Conservation (phyloP, 2,797 vertebrate genomes). For the Steatocranus sp. region DNA sequence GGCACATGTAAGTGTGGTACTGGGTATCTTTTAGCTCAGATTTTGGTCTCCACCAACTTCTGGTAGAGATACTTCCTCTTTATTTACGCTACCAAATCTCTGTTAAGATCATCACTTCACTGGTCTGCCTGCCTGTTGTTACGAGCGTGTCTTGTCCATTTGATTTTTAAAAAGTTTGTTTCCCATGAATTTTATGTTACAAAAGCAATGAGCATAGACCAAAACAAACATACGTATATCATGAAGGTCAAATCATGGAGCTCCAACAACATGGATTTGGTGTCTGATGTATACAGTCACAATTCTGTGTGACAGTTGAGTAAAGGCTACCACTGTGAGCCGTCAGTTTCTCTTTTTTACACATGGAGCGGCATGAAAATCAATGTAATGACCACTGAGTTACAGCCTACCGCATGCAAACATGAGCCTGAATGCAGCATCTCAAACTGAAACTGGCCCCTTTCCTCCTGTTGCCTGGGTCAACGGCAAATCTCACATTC, state of each 20-base stretch:
- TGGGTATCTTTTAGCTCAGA: not conserved
- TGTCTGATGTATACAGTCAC: not conserved
- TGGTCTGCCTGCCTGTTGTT: not conserved
- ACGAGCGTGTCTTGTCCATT: not conserved
- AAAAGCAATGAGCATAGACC: not conserved
- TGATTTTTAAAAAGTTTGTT: not conserved
- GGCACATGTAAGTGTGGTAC: not conserved
- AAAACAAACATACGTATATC: not conserved
- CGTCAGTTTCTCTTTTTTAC: conserved; percentile 22
- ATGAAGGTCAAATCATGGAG: not conserved
- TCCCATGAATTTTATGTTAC: not conserved
- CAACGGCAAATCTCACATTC: conserved; percentile 62
- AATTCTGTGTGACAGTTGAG: not conserved
- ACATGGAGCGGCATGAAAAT: conserved; percentile 21
- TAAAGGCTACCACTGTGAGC: not conserved
- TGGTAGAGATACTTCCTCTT: not conserved
- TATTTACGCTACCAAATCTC: not conserved
- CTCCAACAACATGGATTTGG: not conserved
- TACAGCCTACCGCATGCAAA: conserved; percentile 35
- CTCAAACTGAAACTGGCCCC: conserved; percentile 51
- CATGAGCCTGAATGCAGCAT: conserved; percentile 44
- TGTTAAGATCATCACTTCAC: not conserved
- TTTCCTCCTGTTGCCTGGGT: conserved; percentile 68
- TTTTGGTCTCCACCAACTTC: not conserved
- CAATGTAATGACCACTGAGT: conserved; percentile 28